Conservation (phyloP, 1,140 invertebrate species). For the Neodiprion lecontei region DNA sequence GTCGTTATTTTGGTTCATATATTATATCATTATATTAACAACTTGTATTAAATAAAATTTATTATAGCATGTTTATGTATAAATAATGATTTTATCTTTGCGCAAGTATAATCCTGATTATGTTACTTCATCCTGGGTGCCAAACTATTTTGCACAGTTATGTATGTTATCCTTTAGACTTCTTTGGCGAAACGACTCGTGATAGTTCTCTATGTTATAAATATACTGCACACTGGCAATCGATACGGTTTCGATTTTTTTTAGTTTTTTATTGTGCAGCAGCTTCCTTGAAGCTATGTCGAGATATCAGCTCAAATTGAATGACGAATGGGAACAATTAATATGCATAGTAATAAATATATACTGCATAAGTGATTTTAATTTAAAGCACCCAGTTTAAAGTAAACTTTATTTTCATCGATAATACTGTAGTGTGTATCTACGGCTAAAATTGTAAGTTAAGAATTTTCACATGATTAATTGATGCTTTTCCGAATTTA, state of each 20-base stretch:
- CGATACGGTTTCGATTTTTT: background rate
- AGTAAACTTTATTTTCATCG: background rate
- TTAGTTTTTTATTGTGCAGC: background rate
- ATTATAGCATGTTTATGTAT: conserved; percentile 46
- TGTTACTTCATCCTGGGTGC: background rate
- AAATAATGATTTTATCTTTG: conserved; percentile 49
- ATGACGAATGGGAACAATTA: too few relatives aligned
- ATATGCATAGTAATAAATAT: too few relatives aligned
- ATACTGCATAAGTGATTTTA: too few relatives aligned
- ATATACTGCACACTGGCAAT: background rate
- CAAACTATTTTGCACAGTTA: background rate
- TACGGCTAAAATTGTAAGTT: background rate
- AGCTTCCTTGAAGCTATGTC: too few relatives aligned
- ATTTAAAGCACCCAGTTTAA: background rate
- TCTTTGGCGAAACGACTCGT: background rate
- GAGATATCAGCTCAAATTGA: too few relatives aligned
- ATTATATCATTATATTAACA: conserved; percentile 44
- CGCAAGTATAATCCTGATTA: background rate
- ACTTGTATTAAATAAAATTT: conserved; percentile 52
- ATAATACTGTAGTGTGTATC: background rate
- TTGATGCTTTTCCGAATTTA: too few relatives aligned
- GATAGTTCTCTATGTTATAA: background rate
- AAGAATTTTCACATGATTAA: too few relatives aligned
- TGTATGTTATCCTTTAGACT: background rate
- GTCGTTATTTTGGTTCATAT: conserved; percentile 2